Conservation (phyloP, 1,140 invertebrate species). For the Scaptodrosophila lebanonensis region DNA sequence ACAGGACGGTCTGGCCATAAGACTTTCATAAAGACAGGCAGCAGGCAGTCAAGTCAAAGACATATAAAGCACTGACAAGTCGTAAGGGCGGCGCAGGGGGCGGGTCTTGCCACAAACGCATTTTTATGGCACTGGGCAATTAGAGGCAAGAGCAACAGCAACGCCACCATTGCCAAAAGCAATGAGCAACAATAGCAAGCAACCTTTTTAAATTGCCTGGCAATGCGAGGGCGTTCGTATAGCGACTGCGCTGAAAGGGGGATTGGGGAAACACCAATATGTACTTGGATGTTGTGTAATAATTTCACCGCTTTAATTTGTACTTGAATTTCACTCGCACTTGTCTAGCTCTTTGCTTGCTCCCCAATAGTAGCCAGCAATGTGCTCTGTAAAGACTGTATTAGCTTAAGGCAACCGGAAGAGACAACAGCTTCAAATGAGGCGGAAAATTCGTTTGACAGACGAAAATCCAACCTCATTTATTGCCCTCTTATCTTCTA, state of each 20-base stretch:
- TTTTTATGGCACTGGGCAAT: constrained; percentile 71
- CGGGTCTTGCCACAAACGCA: constrained; percentile 41
- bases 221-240: too few species aligned
- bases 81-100: background rate
- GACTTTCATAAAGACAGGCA: constrained; percentile 5
- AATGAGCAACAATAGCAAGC: too few species aligned
- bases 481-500: too few species aligned
- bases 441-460: too few species aligned
- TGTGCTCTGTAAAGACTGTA: too few species aligned
- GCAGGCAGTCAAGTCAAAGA: constrained; percentile 9
- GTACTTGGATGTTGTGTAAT: constrained; percentile 49
- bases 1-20: background rate
- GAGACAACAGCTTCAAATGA: too few species aligned
- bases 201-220: too few species aligned
- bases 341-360: constrained; percentile 6
- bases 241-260: too few species aligned
- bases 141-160: constrained; percentile 24
- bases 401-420: too few species aligned
- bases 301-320: constrained; percentile 67
- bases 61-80: constrained; percentile 53
- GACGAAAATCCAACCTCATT: too few species aligned
- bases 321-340: constrained; percentile 45
- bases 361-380: too few species aligned
- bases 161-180: too few species aligned
- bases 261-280: constrained; percentile 6